Base-by-base conservation (phyloP, 2,113 vertebrate species). In the Chionodraco myersi region DNA sequence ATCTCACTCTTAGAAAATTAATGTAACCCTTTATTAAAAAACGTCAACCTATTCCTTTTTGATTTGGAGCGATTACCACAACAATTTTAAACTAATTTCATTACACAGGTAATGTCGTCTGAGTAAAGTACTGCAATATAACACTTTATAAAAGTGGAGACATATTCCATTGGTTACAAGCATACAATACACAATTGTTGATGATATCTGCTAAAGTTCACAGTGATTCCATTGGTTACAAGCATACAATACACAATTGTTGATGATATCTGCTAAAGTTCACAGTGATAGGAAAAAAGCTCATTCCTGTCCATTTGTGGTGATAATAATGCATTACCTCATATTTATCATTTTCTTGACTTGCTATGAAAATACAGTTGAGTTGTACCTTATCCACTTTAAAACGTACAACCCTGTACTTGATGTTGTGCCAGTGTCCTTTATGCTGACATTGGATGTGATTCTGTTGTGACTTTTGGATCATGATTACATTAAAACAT, bases 121-220 rank as follows among this genome's bases (percentile, higher is more conserved):
- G 51, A 74, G 57, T 88, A 78, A 79, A 85, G 87, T 88, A 84
- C 78, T 52, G 68, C 26, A 69, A 77, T 65, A 82, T 51, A 82
- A 80, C 86, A 89, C 85, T 90, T 91, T 90, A 91, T 87, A 89
- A 92, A 92, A 89, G 74, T 90, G 86, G 79, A 80, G 52, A 80
- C 51, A 86, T 15, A 74, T 86, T 80, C 51, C 48, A 16, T 84
- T 13, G 66, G 57, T 87, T 86, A 82, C 47, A 71, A 56, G 63
- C 76, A 71, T 65, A 81, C 61, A 72, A 82, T 45, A 75, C 66
- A 66, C 41, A 57, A 72, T 36, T 63, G 81, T 21, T 47, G 23
- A 63, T 73, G 72, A 80, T 59, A 54, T 57, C 11, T 53, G 48
- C 11, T 66, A 53, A 84, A 85, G 89, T 94, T 95, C 93, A 94